Base-by-base conservation (phyloP, 2,113 vertebrate genomes). In the Hoplias malabaricus region DNA sequence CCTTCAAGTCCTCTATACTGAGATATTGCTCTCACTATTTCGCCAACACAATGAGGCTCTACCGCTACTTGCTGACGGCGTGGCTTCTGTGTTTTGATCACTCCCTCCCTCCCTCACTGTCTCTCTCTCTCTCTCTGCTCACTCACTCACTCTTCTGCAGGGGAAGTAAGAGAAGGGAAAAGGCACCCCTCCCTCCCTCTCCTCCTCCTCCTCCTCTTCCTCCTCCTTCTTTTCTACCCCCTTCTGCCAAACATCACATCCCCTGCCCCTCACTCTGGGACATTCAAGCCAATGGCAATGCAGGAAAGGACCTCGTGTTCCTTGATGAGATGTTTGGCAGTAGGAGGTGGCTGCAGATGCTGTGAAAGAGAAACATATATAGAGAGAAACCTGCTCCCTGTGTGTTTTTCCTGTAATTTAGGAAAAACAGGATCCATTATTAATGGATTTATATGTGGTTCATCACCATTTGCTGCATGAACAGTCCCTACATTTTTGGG, bases 61-160 rank as follows among this genome's bases (percentile, higher is more conserved):
- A 59, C 50, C 61, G 61, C 68, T 77, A 50, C 86, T 84, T 80
- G 83, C 83, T 89, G 87, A 85, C 82, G 86, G 85, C 84, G 83
- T 70, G 61, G 72, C 73, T 83, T 69, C 71, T 80, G 74, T 86
- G 82, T 83, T 89, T 88, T 65, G 74, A 83, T 77, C 80, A 57
- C 84, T 79, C 85, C 68, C 81, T 71, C n/a, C 59, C 66, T 73
- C 54, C 31, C 61, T 27, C 23, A 2, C 73, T 62, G 53, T 19
- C 81, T 65, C 82, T 36, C 81, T 70, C 80, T 59, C 76, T 70
- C 73, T 23, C 80, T 56, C 77, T 16, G 42, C 80, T 66, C 48
- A 2, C 68, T 31, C 67, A 50, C 68, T 46, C 79, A 42, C 70
- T 13, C 38, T 53, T 75, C n/a, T 76, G 65, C 77, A 80, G 42